Evolutionary conservation across 2,888 invertebrate species (phyloP), one percentile per base, ranked within the genome.

Genomic region (Eudiplozoon nipponicum): DNA sequence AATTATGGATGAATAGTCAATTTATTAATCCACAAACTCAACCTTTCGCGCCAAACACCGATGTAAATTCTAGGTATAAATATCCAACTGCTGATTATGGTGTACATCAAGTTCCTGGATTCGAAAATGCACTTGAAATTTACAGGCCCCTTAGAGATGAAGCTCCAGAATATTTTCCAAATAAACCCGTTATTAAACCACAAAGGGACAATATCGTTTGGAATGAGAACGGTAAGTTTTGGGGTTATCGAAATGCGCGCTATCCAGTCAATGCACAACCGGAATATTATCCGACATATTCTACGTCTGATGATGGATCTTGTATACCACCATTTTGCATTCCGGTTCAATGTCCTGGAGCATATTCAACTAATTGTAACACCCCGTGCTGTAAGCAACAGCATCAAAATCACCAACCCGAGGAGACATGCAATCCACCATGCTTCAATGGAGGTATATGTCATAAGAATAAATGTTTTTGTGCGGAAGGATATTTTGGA

Each of bases 311-410:
- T 15, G 31, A 31, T 31, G 17, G 4, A 4, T 7, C 7, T 5
- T 31, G 31, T 31, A 17, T 31, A 7, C 31, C 31, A 15, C 31
- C 31, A n/a, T 31, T 31, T 15, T 31, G 31, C 17, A 31, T 31
- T 13, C 31, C 31, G 5, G 17, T 31, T 13, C 31, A 31, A 13
- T 31, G 31, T 15, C 5, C 9, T 31, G 17, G 17, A 13, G 11
- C 11, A 7, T n/a, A 4, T 7, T 9, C 23, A 11, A 11, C 5
- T 23, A 31, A 31, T 17, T 15, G 17, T 7, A 31, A 15, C 7
- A 31, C 5, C 13, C 13, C 11, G 11, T 31, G 31, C 17, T 7
- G 4, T 13, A 13, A 7, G 7, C 11, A 17, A n/a, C n/a, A n/a
- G n/a, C n/a, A n/a, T n/a, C n/a, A n/a, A n/a, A n/a, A n/a, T n/a